Percentiles rank a stretch among this genome's conserved stretches.
phyloP scores from a whole-genome alignment of 1,140 invertebrate genomes.

The Pentalonia nigronervosa region DNA sequence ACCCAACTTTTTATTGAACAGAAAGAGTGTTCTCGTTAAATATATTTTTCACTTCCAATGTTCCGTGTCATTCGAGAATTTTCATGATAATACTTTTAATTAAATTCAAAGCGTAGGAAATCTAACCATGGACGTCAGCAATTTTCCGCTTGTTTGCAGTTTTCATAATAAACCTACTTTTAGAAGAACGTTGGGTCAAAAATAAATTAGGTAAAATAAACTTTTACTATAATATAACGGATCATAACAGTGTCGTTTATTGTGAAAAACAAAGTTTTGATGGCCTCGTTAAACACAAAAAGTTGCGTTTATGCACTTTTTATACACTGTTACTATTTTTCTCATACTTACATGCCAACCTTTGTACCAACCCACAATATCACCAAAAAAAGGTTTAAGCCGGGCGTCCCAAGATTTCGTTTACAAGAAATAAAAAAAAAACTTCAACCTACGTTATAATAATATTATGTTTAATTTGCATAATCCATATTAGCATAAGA shows the following conservation, averaged over 20 bases:
- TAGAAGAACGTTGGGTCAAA: conserved; percentile 23
- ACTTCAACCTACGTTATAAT: background rate
- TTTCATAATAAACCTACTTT: conserved; percentile 53
- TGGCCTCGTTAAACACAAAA: conserved; percentile 29
- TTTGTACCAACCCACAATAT: background rate
- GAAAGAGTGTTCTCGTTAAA: background rate
- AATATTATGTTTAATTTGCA: conserved; percentile 24
- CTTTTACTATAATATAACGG: conserved; percentile 30
- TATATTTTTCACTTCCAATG: conserved; percentile 14
- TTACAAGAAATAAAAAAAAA: background rate
- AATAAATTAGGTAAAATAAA: conserved; percentile 51
- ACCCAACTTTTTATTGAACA: conserved; percentile 7
- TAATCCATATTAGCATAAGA: conserved; percentile 13
- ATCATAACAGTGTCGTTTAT: conserved; percentile 50
- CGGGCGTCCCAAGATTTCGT: background rate
- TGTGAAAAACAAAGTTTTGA: conserved; percentile 47
- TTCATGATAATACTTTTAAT: conserved; percentile 45
- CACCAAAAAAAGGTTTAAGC: background rate
- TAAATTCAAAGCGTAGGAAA: conserved; percentile 4
- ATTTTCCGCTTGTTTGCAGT: conserved; percentile 31
- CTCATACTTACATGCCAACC: background rate
- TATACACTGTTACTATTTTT: conserved; percentile 32
- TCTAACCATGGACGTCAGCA: background rate
- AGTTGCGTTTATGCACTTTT: conserved; percentile 12
- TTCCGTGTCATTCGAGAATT: conserved; percentile 37